These are phyloP conservation scores for Xenus cinereus DNA, from an alignment of 2,113 vertebrate species.

Conservation along the genomic window DNA sequence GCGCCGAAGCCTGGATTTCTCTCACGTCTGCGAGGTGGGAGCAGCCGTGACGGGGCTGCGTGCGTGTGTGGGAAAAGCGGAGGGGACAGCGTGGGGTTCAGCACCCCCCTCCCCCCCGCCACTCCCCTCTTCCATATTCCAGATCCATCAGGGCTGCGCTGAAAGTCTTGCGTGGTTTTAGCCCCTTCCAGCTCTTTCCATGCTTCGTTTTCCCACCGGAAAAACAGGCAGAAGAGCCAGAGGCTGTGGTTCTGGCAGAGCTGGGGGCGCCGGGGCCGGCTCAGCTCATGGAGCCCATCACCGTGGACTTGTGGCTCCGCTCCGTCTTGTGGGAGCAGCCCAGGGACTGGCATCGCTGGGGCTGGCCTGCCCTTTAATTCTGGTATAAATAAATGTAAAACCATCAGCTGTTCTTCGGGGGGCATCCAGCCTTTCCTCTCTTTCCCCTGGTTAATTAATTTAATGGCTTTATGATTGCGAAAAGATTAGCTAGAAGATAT, in stretches of 20 bases:
- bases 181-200: background rate
- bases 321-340: fast-evolving
- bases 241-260: background rate
- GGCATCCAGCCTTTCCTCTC: background rate
- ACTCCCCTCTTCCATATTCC: no score
- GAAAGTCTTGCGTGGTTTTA: background rate
- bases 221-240: fast-evolving
- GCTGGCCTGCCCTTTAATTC: background rate
- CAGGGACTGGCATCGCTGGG: background rate
- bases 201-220: background rate
- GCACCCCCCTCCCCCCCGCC: background rate
- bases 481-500: slow-evolving; percentile 48
- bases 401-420: background rate
- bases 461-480: slow-evolving; percentile 66
- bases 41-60: background rate
- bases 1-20: background rate
- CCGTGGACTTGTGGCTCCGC: background rate
- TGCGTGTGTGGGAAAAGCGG: background rate
- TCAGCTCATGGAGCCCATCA: background rate
- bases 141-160: background rate
- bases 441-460: slow-evolving; percentile 64
- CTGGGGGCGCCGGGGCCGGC: fast-evolving
- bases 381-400: background rate
- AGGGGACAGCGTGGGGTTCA: fast-evolving
- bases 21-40: background rate